Evolutionary conservation across 2,888 invertebrate species (phyloP), one percentile per base, ranked within the genome.

Genomic region (Drosophila lacicola): DNA sequence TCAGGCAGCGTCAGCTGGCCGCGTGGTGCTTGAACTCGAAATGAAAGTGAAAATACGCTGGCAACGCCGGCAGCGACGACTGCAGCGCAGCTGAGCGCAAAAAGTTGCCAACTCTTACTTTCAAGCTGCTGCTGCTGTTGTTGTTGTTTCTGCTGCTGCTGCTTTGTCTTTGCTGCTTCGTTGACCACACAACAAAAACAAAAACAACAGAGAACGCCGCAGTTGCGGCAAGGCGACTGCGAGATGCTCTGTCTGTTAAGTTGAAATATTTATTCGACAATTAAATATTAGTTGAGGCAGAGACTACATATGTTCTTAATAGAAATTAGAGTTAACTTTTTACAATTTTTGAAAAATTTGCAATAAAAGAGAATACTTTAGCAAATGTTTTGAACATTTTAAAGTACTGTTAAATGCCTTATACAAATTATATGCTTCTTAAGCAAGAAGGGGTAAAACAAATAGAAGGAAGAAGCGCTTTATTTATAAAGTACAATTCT

Each of bases 1-100:
- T 45, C 34, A 49, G 53, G 21, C 65, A 63, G 42, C 67, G 49
- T 17, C 65, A 66, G 74, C 50, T 71, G 72, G 6, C 64, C 55
- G 74, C 74, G 76, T 89, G 90, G 88, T 90, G 89, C 84, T 90
- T 86, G 89, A 86, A 87, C 86, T 82, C 86, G 66, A 88, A 88
- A 78, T 86, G 90, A 90, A 90, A 90, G 90, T 91, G 91, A 91
- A 90, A 88, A 83, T 70, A 57, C 74, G 76, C 76, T 54, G 68
- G 63, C 85, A 54, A 19, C 60, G 55, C 2, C 50, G 25, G 10
- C 47, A 44, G 39, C 60, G 57, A 9, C 54, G 39, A 65, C 53
- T 72, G 75, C 69, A 72, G 57, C 69, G 80, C 82, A 65, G 74
- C 56, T 70, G 72, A 70, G 81, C 78, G 73, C 69, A 77, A 82